Conservation (phyloP, 2,888 invertebrate genomes). For the Abrostola triplasia region DNA sequence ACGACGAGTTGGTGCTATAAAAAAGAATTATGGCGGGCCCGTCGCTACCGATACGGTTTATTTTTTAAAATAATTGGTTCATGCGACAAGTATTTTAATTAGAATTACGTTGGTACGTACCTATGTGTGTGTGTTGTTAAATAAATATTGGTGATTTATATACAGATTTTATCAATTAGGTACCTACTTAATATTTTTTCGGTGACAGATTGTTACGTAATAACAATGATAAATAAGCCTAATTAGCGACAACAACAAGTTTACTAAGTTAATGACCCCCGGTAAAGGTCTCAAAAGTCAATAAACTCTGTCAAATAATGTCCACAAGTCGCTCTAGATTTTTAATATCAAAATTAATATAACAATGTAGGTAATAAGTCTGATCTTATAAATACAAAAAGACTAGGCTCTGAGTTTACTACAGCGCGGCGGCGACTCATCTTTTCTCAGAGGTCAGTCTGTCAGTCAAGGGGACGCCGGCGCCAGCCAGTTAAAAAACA, state of each 20-base stretch:
- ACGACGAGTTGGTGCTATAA: slow-evolving; percentile 78
- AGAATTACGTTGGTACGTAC: slow-evolving; percentile 61
- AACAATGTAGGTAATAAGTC: neutral
- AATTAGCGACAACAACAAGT: neutral
- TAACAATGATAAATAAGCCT: neutral
- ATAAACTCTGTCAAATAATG: neutral
- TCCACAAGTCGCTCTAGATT: neutral
- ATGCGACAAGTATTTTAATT: slow-evolving; percentile 84
- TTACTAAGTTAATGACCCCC: neutral
- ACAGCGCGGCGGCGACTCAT: neutral
- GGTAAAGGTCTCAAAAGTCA: neutral
- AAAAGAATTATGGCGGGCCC: slow-evolving; percentile 83
- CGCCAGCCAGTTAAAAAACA: slow-evolving; percentile 1
- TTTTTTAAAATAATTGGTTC: slow-evolving; percentile 77
- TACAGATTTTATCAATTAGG: neutral
- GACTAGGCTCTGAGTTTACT: slow-evolving; percentile 1
- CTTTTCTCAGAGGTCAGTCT: slow-evolving; percentile 2
- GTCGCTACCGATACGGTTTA: slow-evolving; percentile 74
- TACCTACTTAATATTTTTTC: too few species aligned
- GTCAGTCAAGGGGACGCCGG: slow-evolving; percentile 2
- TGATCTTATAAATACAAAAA: neutral
- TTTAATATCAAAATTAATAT: neutral
- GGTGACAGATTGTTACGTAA: neutral
- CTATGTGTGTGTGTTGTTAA: slow-evolving; percentile 42
- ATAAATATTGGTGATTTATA: slow-evolving; percentile 9